These are phyloP conservation scores for Aproaerema taeniolella DNA, from an alignment of 2,888 invertebrate species.

Conservation along the genomic window DNA sequence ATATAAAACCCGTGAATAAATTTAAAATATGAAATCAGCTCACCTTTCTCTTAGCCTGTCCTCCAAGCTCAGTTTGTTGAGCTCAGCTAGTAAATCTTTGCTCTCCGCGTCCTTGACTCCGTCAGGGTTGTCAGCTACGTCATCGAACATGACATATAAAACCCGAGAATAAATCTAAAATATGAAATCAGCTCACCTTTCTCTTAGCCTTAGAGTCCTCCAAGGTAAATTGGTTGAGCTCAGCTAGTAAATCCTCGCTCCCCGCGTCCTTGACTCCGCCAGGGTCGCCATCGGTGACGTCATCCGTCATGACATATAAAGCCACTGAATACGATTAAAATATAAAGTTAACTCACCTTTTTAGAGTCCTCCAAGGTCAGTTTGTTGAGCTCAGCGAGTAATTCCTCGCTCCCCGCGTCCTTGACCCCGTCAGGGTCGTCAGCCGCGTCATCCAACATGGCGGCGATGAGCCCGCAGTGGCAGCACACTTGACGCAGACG, in stretches of 20 bases:
- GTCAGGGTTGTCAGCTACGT: too few relatives aligned
- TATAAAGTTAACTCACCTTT: too few relatives aligned
- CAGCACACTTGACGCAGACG: conserved; percentile 88
- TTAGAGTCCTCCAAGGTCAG: conserved; percentile 68
- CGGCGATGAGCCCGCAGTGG: conserved; percentile 88
- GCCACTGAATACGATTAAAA: too few relatives aligned
- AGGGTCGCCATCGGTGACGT: too few relatives aligned
- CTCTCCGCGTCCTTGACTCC: conserved; percentile 49
- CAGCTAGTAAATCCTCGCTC: conserved; percentile 79
- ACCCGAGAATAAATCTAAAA: too few relatives aligned
- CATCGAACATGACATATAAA: too few relatives aligned
- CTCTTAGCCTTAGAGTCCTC: conserved; percentile 38
- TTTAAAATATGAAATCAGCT: too few relatives aligned
- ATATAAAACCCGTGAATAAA: too few relatives aligned
- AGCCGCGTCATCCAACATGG: conserved; percentile 67
- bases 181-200: too few relatives aligned
- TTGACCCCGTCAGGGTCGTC: conserved; percentile 28
- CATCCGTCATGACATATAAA: too few relatives aligned
- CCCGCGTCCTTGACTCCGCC: conserved; percentile 38
- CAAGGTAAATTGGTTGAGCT: conserved; percentile 80
- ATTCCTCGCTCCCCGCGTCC: conserved; percentile 71
- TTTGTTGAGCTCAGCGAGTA: conserved; percentile 80
- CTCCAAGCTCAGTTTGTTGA: conserved; percentile 79
- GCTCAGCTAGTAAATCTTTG: conserved; percentile 79
- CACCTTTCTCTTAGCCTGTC: conserved; percentile 40